Conservation (phyloP, 2,888 invertebrate genomes). For the Linyphia triangularis region DNA sequence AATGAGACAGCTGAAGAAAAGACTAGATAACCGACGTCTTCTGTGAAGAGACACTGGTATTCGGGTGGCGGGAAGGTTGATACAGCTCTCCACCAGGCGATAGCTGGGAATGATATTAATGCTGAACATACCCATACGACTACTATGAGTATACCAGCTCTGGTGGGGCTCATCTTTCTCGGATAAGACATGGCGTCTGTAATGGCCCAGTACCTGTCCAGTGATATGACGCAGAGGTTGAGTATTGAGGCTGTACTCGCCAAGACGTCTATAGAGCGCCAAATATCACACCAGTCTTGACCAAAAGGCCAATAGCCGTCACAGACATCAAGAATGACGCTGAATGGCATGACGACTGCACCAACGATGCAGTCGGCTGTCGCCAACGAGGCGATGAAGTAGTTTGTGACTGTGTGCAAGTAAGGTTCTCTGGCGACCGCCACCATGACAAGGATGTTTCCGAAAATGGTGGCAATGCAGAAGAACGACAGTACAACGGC, state of each 20-base stretch:
- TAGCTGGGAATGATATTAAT: constrained; percentile 98
- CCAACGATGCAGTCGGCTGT: constrained; percentile 98
- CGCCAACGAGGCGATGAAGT: constrained; percentile 97
- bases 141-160: constrained; percentile 92
- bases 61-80: constrained; percentile 80
- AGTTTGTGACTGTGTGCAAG: constrained; percentile 97
- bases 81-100: constrained; percentile 84
- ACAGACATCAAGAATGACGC: constrained; percentile 90
- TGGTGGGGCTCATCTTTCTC: constrained; percentile 92
- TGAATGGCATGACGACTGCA: constrained; percentile 98
- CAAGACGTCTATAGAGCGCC: constrained; percentile 97
- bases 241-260: constrained; percentile 98
- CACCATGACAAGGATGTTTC: constrained; percentile 95
- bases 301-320: constrained; percentile 90
- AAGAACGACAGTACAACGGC: constrained; percentile 91
- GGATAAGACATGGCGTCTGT: constrained; percentile 99
- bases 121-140: constrained; percentile 98
- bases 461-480: constrained; percentile 95
- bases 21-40: constrained; percentile 96
- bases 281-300: constrained; percentile 97
- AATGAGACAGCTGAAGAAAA: constrained; percentile 99
- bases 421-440: constrained; percentile 96
- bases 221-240: constrained; percentile 96
- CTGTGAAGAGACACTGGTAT: constrained; percentile 96
- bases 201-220: constrained; percentile 99